phyloP scores from a whole-genome alignment of 2,888 invertebrate genomes.

The Syrphus vitripennis region DNA sequence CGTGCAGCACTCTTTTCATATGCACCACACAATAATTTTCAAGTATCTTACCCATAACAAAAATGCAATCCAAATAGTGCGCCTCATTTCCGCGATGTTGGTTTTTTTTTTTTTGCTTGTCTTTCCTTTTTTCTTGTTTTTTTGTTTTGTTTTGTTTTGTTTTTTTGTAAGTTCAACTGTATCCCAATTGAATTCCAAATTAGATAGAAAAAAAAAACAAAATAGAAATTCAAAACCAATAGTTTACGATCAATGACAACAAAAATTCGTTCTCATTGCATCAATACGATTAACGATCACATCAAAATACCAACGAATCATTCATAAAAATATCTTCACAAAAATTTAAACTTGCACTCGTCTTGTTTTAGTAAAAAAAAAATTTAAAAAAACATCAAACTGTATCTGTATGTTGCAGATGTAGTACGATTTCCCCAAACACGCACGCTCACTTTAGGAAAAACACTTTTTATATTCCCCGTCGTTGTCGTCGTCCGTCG shows the following conservation, averaged over 20 bases:
- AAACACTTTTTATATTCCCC: constrained; percentile 2
- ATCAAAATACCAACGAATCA: constrained; percentile 54
- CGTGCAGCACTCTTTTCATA: constrained; percentile 1
- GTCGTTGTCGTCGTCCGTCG: not conserved
- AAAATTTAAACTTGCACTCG: not conserved
- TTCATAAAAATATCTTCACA: constrained; percentile 53
- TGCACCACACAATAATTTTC: constrained; percentile 19
- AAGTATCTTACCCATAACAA: constrained; percentile 62
- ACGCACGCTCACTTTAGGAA: constrained; percentile 33
- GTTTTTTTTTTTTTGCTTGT: constrained; percentile 12
- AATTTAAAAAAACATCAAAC: constrained; percentile 18
- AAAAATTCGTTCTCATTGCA: constrained; percentile 61
- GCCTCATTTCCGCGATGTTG: constrained; percentile 65
- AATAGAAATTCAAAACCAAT: constrained; percentile 14
- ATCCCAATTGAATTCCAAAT: constrained; percentile 21
- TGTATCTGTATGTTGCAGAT: not conserved
- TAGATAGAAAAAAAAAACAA: constrained; percentile 14
- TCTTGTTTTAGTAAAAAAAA: not conserved
- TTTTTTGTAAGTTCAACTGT: not conserved
- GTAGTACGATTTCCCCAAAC: constrained; percentile 64
- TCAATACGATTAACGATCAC: constrained; percentile 38
- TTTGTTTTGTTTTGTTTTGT: constrained; percentile 5
- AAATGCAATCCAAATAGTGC: constrained; percentile 70
- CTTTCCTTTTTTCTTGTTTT: not conserved
- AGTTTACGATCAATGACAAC: constrained; percentile 15